Base-by-base conservation (phyloP, 2,113 vertebrate genomes). In the Callithrix jacchus region DNA sequence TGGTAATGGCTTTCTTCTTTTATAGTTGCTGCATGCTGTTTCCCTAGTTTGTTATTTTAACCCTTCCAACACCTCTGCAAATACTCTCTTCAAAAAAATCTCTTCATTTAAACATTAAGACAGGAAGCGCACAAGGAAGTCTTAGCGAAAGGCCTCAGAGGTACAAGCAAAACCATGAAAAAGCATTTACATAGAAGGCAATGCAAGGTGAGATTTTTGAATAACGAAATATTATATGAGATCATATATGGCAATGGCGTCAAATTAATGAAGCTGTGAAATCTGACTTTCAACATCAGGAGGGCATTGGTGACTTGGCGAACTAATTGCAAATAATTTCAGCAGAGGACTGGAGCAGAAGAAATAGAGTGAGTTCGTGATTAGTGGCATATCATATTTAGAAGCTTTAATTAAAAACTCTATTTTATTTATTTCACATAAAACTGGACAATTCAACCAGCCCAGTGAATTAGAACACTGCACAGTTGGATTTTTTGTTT, bases 351-450 rank as follows among this genome's bases (percentile, higher is more conserved):
- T 79, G 61, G 47, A 10, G 35, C 42, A 96, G 70, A 71, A 85
- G 37, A 70, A 87, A 49, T 35, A 73, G 5, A 84, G 21, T 52
- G 37, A 74, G 8, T 74, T 42, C 21, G 23, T 74, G 23, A 90
- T 80, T 81, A 95, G 56, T 87, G 47, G 11, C 54, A 9, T 71
- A 83, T 8, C 68, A 21, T 83, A 21, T 76, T 82, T 95, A 71
- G 47, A 88, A 87, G 17, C 27, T 30, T 79, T 30, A 79, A 37
- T 49, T 5, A 56, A 74, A 54, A 79, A 42, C 0, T 70, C 11
- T 83, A n/a, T 89, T 79, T 1, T 42, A 79, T 83, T 97, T 71
- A 42, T 74, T 94, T 94, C 49, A 87, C 45, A n/a, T 74, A 79
- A 74, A 91, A 74, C 8, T 87, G 32, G 11, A 61, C 21, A 96